Base-by-base conservation (phyloP, 2,797 vertebrate species). In the Xiphophorus birchmanni region DNA sequence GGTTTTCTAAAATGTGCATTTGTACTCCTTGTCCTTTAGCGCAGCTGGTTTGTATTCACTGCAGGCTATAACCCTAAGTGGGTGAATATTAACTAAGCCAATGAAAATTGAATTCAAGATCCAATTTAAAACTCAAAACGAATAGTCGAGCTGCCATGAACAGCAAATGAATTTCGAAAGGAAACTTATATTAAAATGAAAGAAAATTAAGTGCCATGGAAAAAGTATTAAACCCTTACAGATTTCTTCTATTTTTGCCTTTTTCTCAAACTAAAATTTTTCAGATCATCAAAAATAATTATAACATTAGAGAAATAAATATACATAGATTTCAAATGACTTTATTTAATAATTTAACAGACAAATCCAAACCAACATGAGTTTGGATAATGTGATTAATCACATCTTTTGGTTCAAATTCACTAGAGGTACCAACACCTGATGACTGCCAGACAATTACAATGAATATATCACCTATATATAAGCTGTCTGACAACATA, bases 31-130 rank as follows among this genome's bases (percentile, higher is more conserved):
- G 44, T 79, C 60, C 54, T 79, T 32, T 35, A 80, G 18, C 56
- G 71, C 79, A 78, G 75, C 78, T 81, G 2, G 32, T 90, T 75
- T 79, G 73, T 77, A 81, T 82, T 84, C 77, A 78, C 42, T 65
- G 72, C 74, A 86, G 67, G 48, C 65, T 42, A 2, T 9, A 18
- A 65, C 42, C 47, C 73, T 52, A 35, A 78, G 29, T 71, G 44
- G 21, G 54, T 18, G 52, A 87, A 84, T 84, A 81, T 77, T 17
- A 88, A 80, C 29, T 40, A 21, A 83, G 71, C 78, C 12, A 26
- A 48, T 0, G n/a, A 18, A 84, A 80, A 87, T 81, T 42, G 3
- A 76, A 78, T 76, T 72, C 37, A 69, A 60, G 23, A 80, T 84
- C 2, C 71, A 78, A 83, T 78, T 74, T 23, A 32, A 83, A 84